Conservation (phyloP, 2,113 vertebrate species). For the Neoarius graeffei region DNA sequence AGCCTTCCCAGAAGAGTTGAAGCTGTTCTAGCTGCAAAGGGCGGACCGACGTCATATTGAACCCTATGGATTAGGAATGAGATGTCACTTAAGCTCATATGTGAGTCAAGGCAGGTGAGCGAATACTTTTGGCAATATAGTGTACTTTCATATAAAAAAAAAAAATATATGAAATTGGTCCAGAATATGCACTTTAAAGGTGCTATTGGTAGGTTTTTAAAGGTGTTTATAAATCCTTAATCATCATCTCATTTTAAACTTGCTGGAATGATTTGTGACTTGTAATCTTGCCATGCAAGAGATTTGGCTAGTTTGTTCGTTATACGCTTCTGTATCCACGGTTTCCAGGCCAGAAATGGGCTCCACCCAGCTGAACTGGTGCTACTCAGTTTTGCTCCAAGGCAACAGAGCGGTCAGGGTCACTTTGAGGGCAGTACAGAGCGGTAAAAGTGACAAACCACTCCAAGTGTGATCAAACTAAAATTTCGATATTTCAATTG, state of each 20-base stretch:
- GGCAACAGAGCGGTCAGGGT: not conserved
- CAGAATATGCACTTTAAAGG: not conserved
- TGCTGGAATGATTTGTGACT: not conserved
- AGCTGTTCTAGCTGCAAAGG: no score
- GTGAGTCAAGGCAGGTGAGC: no score
- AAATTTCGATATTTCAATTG: not conserved
- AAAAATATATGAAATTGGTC: no score
- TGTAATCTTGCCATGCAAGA: not conserved
- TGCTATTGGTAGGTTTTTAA: not conserved
- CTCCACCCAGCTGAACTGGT: not conserved
- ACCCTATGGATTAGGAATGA: no score
- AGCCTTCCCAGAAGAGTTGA: no score
- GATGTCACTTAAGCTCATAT: no score
- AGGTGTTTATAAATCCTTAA: not conserved
- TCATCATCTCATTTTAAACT: not conserved
- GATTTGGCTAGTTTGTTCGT: not conserved
- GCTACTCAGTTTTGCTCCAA: not conserved
- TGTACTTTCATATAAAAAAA: no score
- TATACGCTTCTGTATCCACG: not conserved
- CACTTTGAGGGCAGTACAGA: not conserved
- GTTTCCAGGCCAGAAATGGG: not conserved
- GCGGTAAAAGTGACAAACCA: not conserved
- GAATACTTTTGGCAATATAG: no score
- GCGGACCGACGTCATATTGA: no score
- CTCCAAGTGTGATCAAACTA: not conserved